A percentile compares a stretch with the other conserved stretches of the same genome.
Evolutionary conservation across 2,797 vertebrate genomes (phyloP).

Genomic region (Gambelia wislizenii): DNA sequence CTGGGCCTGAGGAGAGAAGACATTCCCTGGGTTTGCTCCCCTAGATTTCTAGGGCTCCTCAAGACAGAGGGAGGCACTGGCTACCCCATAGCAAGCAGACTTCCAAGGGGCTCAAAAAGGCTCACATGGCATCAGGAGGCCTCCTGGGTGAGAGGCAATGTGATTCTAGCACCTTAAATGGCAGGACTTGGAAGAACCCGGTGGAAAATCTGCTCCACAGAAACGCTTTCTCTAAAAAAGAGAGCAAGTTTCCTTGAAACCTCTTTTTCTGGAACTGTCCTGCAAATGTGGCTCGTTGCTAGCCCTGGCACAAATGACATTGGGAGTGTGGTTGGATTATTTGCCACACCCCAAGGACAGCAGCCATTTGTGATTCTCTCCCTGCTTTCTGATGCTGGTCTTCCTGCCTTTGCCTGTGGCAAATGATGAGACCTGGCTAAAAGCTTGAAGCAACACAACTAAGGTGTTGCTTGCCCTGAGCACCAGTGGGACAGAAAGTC

Average conservation of each 20-base stretch:
- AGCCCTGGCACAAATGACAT: no score
- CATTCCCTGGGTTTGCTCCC: no score
- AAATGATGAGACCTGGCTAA: neutral
- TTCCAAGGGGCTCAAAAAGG: neutral
- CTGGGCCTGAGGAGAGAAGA: no score
- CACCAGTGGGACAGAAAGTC: neutral
- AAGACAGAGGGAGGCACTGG: neutral
- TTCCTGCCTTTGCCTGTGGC: neutral
- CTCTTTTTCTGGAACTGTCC: neutral
- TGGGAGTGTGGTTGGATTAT: no score
- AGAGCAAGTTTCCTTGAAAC: neutral
- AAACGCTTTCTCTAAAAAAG: neutral
- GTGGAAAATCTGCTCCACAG: neutral
- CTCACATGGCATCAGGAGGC: neutral
- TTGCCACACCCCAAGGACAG: neutral
- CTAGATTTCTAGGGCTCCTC: neutral
- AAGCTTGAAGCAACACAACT: neutral
- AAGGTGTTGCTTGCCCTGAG: neutral
- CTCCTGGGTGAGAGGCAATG: neutral
- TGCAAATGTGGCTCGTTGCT: neutral
- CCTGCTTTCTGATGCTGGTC: neutral
- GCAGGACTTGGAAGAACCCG: slow-evolving; percentile 24
- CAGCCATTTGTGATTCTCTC: neutral
- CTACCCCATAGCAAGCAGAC: neutral
- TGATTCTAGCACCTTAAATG: slow-evolving; percentile 10